Conservation (phyloP, 2,888 invertebrate species). For the Stenoptilia bipunctidactyla region DNA sequence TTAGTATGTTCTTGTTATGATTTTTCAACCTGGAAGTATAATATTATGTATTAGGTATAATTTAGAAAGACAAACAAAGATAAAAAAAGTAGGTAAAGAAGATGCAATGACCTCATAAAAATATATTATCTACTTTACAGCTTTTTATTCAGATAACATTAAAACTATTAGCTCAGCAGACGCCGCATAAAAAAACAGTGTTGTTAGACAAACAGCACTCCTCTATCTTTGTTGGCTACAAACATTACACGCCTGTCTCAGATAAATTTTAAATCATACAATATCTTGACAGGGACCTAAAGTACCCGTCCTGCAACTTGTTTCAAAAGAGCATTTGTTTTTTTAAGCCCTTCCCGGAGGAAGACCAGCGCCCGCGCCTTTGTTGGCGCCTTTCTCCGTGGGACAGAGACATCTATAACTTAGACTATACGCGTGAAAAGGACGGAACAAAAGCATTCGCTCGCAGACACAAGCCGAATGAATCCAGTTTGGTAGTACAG, state of each 20-base stretch:
- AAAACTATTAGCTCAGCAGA: too few relatives aligned
- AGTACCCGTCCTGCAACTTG: conserved; percentile 47
- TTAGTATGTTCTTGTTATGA: too few relatives aligned
- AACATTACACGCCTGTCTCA: conserved; percentile 26
- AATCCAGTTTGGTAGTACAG: conserved; percentile 60
- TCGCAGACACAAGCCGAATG: conserved; percentile 47
- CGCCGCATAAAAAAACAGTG: too few relatives aligned
- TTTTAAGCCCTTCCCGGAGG: conserved; percentile 55
- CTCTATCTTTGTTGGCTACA: not conserved
- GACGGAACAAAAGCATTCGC: conserved; percentile 51
- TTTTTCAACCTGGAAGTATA: too few relatives aligned
- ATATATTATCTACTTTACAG: too few relatives aligned
- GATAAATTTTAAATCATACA: conserved; percentile 45
- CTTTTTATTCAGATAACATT: too few relatives aligned
- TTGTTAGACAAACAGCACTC: not conserved
- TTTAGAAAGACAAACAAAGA: too few relatives aligned
- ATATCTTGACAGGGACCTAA: conserved; percentile 53
- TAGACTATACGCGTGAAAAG: conserved; percentile 25
- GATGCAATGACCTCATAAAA: too few relatives aligned
- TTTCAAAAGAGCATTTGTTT: conserved; percentile 62
- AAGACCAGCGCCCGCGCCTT: conserved; percentile 49
- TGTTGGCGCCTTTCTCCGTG: conserved; percentile 62
- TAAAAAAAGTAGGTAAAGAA: too few relatives aligned
- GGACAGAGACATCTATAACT: conserved; percentile 29
- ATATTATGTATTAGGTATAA: too few relatives aligned